These are phyloP conservation scores for Nebria salina DNA, from an alignment of 2,888 invertebrate species.

Conservation along the genomic window DNA sequence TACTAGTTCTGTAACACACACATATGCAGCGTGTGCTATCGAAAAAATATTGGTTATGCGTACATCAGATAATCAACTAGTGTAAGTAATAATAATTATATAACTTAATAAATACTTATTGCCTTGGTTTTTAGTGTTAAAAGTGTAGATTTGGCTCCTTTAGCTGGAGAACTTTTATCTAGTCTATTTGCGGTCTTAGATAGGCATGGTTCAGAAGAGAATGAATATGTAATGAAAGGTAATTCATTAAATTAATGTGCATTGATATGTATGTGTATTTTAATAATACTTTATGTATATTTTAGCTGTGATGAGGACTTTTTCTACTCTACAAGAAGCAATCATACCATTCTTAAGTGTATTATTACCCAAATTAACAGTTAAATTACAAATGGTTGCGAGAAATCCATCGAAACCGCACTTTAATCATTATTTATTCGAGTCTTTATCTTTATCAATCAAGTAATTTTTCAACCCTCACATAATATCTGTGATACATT, in stretches of 20 bases:
- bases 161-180: slow-evolving; percentile 75
- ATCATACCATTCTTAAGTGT: slow-evolving; percentile 82
- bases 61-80: slow-evolving; percentile 62
- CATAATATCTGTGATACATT: too few species aligned
- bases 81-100: slow-evolving; percentile 62
- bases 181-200: slow-evolving; percentile 82
- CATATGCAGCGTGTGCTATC: slow-evolving; percentile 92
- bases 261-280: slow-evolving; percentile 52
- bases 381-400: slow-evolving; percentile 82
- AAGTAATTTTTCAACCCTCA: slow-evolving; percentile 68
- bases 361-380: slow-evolving; percentile 85
- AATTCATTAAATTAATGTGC: slow-evolving; percentile 60
- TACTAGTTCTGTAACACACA: slow-evolving; percentile 88
- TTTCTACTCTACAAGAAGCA: slow-evolving; percentile 82
- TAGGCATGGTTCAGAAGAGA: slow-evolving; percentile 82
- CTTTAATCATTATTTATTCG: slow-evolving; percentile 98
- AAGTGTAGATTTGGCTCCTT: slow-evolving; percentile 71
- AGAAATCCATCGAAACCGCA: slow-evolving; percentile 97
- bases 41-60: slow-evolving; percentile 88
- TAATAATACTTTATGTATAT: slow-evolving; percentile 36
- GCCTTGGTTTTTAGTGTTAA: slow-evolving; percentile 64
- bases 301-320: slow-evolving; percentile 88
- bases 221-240: slow-evolving; percentile 95
- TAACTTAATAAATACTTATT: not conserved
- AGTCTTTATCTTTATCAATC: slow-evolving; percentile 90